Evolutionary conservation across 2,113 vertebrate genomes (phyloP).

Genomic region (Machaerirhynchus nigripectus): DNA sequence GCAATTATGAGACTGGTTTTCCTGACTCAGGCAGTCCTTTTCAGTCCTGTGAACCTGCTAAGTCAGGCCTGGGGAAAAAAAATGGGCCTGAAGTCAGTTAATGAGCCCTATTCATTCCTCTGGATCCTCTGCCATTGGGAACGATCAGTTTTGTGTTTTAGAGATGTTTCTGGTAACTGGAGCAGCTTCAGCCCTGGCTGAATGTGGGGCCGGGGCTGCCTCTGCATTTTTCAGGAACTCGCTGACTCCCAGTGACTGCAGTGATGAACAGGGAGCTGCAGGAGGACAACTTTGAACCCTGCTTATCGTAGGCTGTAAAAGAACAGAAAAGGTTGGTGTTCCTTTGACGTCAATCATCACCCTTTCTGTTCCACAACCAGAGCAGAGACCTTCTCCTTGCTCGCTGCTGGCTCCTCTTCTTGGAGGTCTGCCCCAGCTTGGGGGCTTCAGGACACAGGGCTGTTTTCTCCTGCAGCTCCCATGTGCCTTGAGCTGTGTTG

Average conservation of each 20-base stretch:
- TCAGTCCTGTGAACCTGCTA: constrained; percentile 45
- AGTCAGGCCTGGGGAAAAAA: constrained; percentile 32
- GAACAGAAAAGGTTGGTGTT: not conserved
- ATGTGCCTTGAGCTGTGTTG: not conserved
- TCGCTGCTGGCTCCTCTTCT: not conserved
- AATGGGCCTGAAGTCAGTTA: constrained; percentile 33
- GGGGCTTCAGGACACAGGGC: rapidly evolving
- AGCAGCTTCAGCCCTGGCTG: not conserved
- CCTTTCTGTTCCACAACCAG: not conserved
- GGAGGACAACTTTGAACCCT: not conserved
- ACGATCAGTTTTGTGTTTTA: not conserved
- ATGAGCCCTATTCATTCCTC: constrained; percentile 29
- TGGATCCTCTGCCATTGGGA: constrained; percentile 32
- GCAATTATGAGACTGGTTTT: not conserved
- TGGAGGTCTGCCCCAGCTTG: rapidly evolving
- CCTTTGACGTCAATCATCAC: not conserved
- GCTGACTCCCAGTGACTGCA: not conserved
- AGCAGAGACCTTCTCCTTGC: rapidly evolving
- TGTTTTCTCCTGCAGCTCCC: not conserved
- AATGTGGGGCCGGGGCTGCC: not conserved
- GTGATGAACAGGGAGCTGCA: not conserved
- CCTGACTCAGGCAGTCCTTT: constrained; percentile 58
- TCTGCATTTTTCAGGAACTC: not conserved
- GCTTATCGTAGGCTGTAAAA: not conserved
- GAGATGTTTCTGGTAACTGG: constrained; percentile 35